Conservation (phyloP, 2,888 invertebrate genomes). For the Frankliniella fusca region DNA sequence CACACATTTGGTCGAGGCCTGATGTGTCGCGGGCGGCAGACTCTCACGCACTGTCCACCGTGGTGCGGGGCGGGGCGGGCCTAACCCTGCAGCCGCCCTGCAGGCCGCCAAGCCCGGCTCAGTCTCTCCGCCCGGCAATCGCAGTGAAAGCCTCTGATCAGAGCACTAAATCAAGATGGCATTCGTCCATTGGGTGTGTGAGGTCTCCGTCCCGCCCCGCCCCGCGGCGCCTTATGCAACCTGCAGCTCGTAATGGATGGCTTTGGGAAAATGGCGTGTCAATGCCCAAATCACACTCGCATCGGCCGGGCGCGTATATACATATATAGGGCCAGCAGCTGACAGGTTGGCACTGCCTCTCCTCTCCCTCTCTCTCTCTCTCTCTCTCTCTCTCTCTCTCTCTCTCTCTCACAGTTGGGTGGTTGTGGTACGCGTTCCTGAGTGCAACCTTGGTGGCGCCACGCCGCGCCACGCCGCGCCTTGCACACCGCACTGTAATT, state of each 20-base stretch:
- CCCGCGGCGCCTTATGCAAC: background rate
- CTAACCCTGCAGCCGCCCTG: background rate
- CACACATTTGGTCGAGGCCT: too few species aligned
- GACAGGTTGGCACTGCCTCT: too few species aligned
- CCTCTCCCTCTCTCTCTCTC: too few species aligned
- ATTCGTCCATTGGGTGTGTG: too few species aligned
- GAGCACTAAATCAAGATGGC: too few species aligned
- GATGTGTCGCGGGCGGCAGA: too few species aligned
- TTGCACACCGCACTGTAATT: background rate
- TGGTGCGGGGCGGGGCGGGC: background rate
- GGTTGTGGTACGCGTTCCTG: background rate
- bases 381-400: background rate
- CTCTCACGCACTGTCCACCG: background rate
- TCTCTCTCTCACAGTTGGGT: background rate
- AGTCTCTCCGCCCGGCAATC: too few species aligned
- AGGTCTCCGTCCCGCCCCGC: background rate
- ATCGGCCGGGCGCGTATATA: background rate
- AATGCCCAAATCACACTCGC: background rate
- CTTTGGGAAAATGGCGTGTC: background rate
- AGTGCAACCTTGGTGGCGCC: slow-evolving; percentile 10
- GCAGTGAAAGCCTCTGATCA: too few species aligned
- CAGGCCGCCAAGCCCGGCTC: background rate
- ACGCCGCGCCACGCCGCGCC: background rate
- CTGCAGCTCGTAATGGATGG: background rate
- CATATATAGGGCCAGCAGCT: too few species aligned